Evolutionary conservation across 2,888 invertebrate species (phyloP), one percentile per base, ranked within the genome.

Genomic region (Andricus quercusramuli): DNA sequence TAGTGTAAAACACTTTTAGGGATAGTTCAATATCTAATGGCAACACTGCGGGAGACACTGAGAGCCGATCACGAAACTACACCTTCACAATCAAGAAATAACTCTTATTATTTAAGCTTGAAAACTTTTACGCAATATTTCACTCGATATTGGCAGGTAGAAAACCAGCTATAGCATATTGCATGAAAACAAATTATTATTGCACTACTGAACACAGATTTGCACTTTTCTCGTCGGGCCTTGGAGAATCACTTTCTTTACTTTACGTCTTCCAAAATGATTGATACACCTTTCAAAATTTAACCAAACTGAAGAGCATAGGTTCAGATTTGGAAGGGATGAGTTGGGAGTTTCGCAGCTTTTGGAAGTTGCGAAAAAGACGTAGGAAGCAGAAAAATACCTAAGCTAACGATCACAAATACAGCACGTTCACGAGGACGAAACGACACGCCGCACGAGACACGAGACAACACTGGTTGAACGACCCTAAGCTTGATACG

Each of bases 391-490:
- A 68, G 68, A 80, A 51, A 82, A 86, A 86, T 68, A 85, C 81
- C 84, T 87, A 87, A 83, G 70, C 86, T 88, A 89, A 91, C 90
- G 88, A 91, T 83, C 90, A 91, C 89, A 88, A 90, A 85, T 85
- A 90, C 89, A 88, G 85, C 85, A 90, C 88, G 86, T 88, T 89
- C 88, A 90, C 90, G 88, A 89, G 88, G 86, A 90, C 90, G 83
- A 84, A 87, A 88, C 89, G 88, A 89, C 89, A 89, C 87, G 86
- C 86, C 88, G 88, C 86, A 90, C 89, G 90, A 90, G 87, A 90
- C 90, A 91, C 91, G 90, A 90, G 88, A 91, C 91, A 90, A 91
- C 89, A 91, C 91, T 91, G 91, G 90, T 90, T 91, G 90, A 91
- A 89, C 90, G 89, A 88, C 89, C 88, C 90, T 89, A 81, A 85